Conservation (phyloP, 2,113 vertebrate species). For the Paramisgurnus dabryanus region DNA sequence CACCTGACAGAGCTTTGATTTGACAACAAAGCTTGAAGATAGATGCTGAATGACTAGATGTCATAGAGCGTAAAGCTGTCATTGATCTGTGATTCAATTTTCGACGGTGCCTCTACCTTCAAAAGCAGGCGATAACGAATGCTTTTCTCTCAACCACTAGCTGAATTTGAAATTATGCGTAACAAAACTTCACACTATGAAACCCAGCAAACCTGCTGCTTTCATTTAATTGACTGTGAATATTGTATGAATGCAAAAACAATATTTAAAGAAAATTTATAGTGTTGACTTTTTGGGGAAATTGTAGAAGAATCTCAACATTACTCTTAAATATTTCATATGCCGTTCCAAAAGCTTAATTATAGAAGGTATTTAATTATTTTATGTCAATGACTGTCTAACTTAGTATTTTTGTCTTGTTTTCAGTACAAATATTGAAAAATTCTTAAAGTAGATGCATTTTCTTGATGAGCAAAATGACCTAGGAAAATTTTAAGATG, state of each 20-base stretch:
- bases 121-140: slow-evolving; percentile 54
- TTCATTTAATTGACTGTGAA: slow-evolving; percentile 34
- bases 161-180: slow-evolving; percentile 57
- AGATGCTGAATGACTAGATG: slow-evolving; percentile 53
- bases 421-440: too few species aligned
- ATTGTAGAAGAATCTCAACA: neutral
- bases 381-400: too few species aligned
- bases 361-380: neutral
- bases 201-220: slow-evolving; percentile 40
- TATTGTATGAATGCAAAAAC: slow-evolving; percentile 23
- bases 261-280: slow-evolving; percentile 27
- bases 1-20: slow-evolving; percentile 53
- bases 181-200: slow-evolving; percentile 31
- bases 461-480: too few species aligned
- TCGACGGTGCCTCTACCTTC: slow-evolving; percentile 49
- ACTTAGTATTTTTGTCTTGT: too few species aligned
- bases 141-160: slow-evolving; percentile 46
- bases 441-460: too few species aligned
- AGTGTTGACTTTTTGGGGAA: neutral
- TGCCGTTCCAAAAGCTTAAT: neutral
- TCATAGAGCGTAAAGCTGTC: slow-evolving; percentile 48
- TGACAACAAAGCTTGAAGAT: slow-evolving; percentile 50
- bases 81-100: slow-evolving; percentile 63
- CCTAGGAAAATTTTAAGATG: too few species aligned
- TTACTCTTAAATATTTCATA: neutral